Evolutionary conservation across 2,113 vertebrate genomes (phyloP), one percentile per base, ranked within the genome.

Genomic region (Sminthopsis crassicaudata): DNA sequence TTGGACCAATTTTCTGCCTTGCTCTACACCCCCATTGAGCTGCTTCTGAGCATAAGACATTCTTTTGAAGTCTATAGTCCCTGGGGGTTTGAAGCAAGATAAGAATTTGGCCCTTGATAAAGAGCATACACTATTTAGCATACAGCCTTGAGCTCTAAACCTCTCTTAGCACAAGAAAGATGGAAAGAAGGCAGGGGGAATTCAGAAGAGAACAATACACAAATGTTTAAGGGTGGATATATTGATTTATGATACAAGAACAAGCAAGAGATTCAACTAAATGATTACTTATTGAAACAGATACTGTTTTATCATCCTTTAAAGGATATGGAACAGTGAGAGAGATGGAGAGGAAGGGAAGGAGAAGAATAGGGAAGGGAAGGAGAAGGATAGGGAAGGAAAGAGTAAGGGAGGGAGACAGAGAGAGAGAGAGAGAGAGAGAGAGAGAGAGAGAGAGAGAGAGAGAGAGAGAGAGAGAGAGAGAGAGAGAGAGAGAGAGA

Each of bases 51-150:
- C 95, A 96, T 97, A 97, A 98, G 97, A 95, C 96, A 97, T 97
- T 97, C 97, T 97, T 98, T 98, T 97, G 96, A 98, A 98, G 97
- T 96, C 97, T 97, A 97, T 97, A 96, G 97, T 98, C 97, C 96
- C 97, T 97, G 94, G 97, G 97, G 97, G 95, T 97, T 97, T 96
- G 97, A 96, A 97, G 95, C 93, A 89, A 97, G 96, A 97, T 97
- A 97, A 96, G 94, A 97, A 97, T 96, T 95, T 96, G 97, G 95
- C 91, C 97, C 92, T 96, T 95, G 93, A 96, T 92, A 95, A 94
- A 97, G 94, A 94, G 90, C 8, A 92, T 95, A 88, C 27, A 91
- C 96, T 97, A 95, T 97, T 91, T 95, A 91, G 94, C 96, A 98
- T 67, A 90, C 76, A 95, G 84, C 95, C 93, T 97, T 97, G 93